Base-by-base conservation (phyloP, 37 sponge, comb jelly and placozoan genomes). In the Beroe forskalii region DNA sequence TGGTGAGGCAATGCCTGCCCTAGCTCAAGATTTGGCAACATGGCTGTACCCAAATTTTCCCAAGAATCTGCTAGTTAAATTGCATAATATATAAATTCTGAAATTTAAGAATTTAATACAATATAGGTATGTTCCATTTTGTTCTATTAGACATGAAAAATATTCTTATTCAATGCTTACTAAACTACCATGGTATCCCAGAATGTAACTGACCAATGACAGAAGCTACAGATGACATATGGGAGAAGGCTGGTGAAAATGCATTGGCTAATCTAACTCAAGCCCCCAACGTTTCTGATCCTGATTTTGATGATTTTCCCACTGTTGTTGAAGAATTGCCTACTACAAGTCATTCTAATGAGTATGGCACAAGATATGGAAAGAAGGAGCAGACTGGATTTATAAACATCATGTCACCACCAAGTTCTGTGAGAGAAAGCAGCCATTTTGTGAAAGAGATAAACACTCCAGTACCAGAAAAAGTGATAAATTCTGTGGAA, bases 161-260 rank as follows among this genome's bases (percentile, higher is more conserved):
- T n/a, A n/a, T n/a, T n/a, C n/a, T n/a, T n/a, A n/a, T n/a, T n/a
- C n/a, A n/a, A n/a, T n/a, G n/a, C n/a, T n/a, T n/a, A n/a, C n/a
- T n/a, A n/a, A n/a, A n/a, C n/a, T n/a, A n/a, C n/a, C n/a, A n/a
- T n/a, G n/a, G n/a, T n/a, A n/a, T n/a, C n/a, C n/a, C n/a, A n/a
- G n/a, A n/a, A n/a, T n/a, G n/a, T n/a, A n/a, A n/a, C n/a, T n/a
- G n/a, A n/a, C n/a, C n/a, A 48, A 80, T 44, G 86, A 80, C 55
- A 25, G 86, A 80, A 4, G 55, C 25, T 6, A 27, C 1, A 6
- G 86, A 80, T 17, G 86, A 80, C 27, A 17, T 80, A 38, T 80
- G 86, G 86, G 86, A 80, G 2, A 9, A 80, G 27, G 86, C 86
- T 1, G 86, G 86, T 25, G 55, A 80, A 38, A 80, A 41, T 19